Percentiles rank a stretch among this genome's conserved stretches.
Evolutionary conservation across 2,113 vertebrate genomes (phyloP).

Genomic region (Tetraodon nigroviridis): DNA sequence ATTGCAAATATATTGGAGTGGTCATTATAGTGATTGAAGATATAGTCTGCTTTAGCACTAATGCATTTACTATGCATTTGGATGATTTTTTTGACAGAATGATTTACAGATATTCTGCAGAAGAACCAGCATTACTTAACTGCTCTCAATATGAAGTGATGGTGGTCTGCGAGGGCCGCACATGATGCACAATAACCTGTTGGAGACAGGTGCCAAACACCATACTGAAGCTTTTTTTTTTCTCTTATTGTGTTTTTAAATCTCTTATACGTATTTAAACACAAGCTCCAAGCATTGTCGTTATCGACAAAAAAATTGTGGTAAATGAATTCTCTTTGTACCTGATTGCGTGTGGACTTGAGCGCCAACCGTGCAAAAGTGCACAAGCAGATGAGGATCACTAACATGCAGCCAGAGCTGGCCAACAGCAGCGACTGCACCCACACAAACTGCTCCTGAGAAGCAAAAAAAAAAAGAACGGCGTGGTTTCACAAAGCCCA

Average conservation of each 20-base stretch:
- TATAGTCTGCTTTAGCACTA: too few relatives aligned
- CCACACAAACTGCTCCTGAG: rapidly evolving
- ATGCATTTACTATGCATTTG: too few relatives aligned
- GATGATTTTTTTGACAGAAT: too few relatives aligned
- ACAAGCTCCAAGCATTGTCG: too few relatives aligned
- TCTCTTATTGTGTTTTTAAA: too few relatives aligned
- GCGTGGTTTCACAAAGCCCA: neutral
- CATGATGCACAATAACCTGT: conserved; percentile 51
- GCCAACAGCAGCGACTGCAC: conserved; percentile 30
- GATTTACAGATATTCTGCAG: too few relatives aligned
- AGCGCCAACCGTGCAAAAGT: conserved; percentile 41
- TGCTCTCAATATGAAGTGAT: conserved; percentile 15
- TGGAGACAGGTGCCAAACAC: conserved; percentile 3
- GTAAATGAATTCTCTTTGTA: conserved; percentile 17
- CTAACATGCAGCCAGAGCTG: conserved; percentile 36
- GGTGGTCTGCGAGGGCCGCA: conserved; percentile 8
- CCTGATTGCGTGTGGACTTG: conserved; percentile 57
- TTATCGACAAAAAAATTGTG: neutral
- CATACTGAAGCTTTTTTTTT: too few relatives aligned
- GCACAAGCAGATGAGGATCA: conserved; percentile 58
- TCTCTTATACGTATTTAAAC: too few relatives aligned
- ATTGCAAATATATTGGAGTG: too few relatives aligned
- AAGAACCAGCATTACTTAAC: too few relatives aligned
- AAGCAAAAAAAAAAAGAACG: neutral
- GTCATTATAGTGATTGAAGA: too few relatives aligned